Base-by-base conservation (phyloP, 2,888 invertebrate species). In the Plusia festucae region DNA sequence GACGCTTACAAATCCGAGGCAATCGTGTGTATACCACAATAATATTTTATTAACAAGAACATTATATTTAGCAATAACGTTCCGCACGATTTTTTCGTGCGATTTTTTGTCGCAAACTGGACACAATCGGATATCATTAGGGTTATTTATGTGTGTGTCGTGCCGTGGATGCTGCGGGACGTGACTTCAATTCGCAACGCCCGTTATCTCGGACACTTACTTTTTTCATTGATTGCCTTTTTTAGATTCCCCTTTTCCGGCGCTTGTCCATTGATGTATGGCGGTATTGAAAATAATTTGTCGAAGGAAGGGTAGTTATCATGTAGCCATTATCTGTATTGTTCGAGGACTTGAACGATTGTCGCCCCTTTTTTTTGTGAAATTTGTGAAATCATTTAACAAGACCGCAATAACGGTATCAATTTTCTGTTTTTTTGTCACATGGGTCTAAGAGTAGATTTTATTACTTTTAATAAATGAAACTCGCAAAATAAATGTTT, bases 121-220 rank as follows among this genome's bases (percentile, higher is more conserved):
- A 87, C 88, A 89, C 90, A 91, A 90, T 90, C 90, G 90, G 90
- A 90, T 90, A 91, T 93, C 93, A 92, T 93, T 93, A 93, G 90
- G 82, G 90, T 91, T 93, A 93, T 93, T 93, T 93, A 93, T 91
- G 91, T 88, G 88, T 82, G 81, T 84, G 82, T 84, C 91, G 91
- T 91, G 91, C 82, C 85, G 86, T 79, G 90, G 90, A 88, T 90
- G 86, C 81, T 79, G 84, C 70, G 74, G 60, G 60, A 89, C 90
- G 90, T 90, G 90, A 90, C 88, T 89, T 82, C 84, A 88, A 89
- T 89, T 79, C 85, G 76, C 82, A 87, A 83, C 80, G 79, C 73
- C 76, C 78, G 83, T 82, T 85, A 87, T 84, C 83, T 84, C 78
- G 82, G 80, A 82, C 84, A 83, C 84, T 83, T 81, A 81, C 82